phyloP scores from a whole-genome alignment of 2,113 vertebrate species.

The Burhinus oedicnemus region DNA sequence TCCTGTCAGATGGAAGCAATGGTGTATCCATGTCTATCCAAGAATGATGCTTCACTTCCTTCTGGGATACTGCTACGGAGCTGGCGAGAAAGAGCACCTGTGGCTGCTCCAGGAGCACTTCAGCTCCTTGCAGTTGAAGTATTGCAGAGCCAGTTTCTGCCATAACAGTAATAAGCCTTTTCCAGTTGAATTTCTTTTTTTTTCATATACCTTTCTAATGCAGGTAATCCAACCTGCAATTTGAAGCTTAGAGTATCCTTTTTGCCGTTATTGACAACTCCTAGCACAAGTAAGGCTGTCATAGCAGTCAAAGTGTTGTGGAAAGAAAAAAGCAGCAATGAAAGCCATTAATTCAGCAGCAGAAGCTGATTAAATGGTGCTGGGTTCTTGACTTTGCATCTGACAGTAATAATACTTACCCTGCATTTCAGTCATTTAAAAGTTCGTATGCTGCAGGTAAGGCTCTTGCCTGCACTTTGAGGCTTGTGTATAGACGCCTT shows the following conservation, averaged over 20 bases:
- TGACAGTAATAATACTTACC: not conserved
- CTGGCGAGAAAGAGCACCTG: not conserved
- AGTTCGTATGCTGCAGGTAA: not conserved
- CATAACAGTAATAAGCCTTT: not conserved
- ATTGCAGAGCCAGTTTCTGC: not conserved
- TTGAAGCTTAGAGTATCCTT: conserved; percentile 41
- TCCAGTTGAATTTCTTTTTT: not conserved
- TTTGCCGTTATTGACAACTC: conserved; percentile 26
- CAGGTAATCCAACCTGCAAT: conserved; percentile 58
- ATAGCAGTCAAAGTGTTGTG: not conserved
- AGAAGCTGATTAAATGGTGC: conserved; percentile 18
- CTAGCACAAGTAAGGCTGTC: conserved; percentile 46
- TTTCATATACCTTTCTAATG: not conserved
- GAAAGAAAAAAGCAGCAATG: not conserved
- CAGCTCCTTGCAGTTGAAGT: not conserved
- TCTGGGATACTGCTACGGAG: not conserved
- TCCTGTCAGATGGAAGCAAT: not conserved
- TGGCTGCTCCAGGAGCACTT: not conserved
- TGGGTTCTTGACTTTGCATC: not conserved
- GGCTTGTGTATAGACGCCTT: not conserved
- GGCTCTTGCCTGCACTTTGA: not conserved
- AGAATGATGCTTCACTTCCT: not conserved
- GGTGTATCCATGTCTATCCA: not conserved
- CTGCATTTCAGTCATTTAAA: not conserved
- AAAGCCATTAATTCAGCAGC: conserved; percentile 32